Evolutionary conservation across 2,888 invertebrate species (phyloP).

Genomic region (Sialis fuliginosa): DNA sequence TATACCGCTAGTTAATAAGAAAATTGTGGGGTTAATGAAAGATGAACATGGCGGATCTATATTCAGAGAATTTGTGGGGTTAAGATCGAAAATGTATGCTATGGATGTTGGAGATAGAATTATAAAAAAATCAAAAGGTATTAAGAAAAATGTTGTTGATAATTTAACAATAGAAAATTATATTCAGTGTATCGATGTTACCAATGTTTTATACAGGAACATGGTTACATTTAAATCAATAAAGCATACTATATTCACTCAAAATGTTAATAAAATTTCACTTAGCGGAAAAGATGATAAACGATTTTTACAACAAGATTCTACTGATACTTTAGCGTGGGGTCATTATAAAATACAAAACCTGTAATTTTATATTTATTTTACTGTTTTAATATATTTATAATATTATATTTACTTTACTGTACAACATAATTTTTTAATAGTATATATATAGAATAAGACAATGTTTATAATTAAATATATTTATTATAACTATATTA

Average conservation of each 20-base stretch:
- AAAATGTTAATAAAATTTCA: constrained; percentile 4
- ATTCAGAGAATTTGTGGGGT: constrained; percentile 7
- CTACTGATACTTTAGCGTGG: constrained; percentile 5
- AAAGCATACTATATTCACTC: constrained; percentile 2
- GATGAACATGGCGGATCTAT: constrained; percentile 6
- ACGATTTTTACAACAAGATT: background rate
- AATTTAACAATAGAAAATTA: background rate
- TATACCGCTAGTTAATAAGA: constrained; percentile 11
- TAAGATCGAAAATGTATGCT: constrained; percentile 8
- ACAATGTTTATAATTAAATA: too few species aligned
- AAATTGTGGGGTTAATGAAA: constrained; percentile 9
- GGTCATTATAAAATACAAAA: background rate
- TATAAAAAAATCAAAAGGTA: background rate
- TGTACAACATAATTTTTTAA: too few species aligned
- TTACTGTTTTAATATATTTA: too few species aligned
- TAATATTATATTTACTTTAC: too few species aligned
- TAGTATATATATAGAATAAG: too few species aligned
- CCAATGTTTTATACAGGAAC: background rate
- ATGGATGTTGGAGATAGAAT: background rate
- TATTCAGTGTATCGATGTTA: background rate
- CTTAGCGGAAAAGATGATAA: constrained; percentile 5
- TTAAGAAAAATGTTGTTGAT: background rate
- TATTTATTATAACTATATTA: too few species aligned
- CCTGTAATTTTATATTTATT: too few species aligned
- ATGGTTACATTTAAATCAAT: background rate